phyloP scores from a whole-genome alignment of 2,888 invertebrate species.

The Cosmia trapezina region DNA sequence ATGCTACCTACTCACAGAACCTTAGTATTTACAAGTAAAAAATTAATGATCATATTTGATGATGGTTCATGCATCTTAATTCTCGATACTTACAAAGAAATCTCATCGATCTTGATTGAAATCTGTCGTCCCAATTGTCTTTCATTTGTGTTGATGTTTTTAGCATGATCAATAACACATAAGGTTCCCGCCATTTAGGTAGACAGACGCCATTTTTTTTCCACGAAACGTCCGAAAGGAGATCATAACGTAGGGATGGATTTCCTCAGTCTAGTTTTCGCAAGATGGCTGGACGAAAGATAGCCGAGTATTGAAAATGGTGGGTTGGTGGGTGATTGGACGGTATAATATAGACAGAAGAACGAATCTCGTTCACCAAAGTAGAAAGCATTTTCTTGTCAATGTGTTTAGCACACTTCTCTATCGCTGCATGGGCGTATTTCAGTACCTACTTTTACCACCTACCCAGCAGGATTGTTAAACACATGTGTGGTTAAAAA shows the following conservation, averaged over 20 bases:
- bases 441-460: neutral
- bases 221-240: neutral
- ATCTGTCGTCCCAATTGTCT: conserved; percentile 10
- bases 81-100: conserved; percentile 7
- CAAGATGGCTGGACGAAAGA: neutral
- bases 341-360: neutral
- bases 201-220: neutral
- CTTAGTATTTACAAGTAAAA: neutral
- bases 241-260: neutral
- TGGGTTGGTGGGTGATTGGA: neutral
- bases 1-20: conserved; percentile 1
- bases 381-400: neutral
- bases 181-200: neutral
- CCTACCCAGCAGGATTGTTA: neutral
- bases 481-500: neutral
- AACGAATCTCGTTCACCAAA: neutral
- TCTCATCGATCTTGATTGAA: conserved; percentile 22
- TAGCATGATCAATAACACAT: neutral
- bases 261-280: neutral
- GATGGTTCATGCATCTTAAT: conserved; percentile 6
- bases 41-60: neutral
- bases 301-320: neutral
- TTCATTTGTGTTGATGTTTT: conserved; percentile 1
- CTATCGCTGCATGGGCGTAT: neutral
- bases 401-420: neutral